These are phyloP conservation scores for Troides helena DNA, from an alignment of 2,888 invertebrate species.

Conservation along the genomic window DNA sequence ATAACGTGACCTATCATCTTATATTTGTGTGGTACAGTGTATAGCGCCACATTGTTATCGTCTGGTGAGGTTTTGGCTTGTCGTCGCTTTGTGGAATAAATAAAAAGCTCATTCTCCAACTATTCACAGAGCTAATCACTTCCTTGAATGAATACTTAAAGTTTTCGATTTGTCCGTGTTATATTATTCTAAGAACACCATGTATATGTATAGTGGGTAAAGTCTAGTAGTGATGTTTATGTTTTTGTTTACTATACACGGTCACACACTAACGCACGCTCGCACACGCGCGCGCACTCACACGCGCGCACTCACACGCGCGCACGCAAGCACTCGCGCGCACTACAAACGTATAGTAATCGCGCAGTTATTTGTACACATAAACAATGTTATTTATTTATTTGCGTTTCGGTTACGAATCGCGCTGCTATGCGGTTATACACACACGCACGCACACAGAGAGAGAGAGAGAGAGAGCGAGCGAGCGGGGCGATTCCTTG, in stretches of 20 bases:
- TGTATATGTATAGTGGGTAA: constrained; percentile 24
- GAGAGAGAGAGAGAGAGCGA: too few species aligned
- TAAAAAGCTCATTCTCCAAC: too few species aligned
- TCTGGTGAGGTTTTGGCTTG: too few species aligned
- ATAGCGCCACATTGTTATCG: too few species aligned
- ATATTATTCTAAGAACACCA: constrained; percentile 25
- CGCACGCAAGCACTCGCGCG: constrained; percentile 23
- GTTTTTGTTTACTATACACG: constrained; percentile 42
- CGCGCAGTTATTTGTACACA: constrained; percentile 43
- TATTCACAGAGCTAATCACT: too few species aligned
- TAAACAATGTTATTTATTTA: constrained; percentile 36
- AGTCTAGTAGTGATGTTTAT: constrained; percentile 35
- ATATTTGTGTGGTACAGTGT: too few species aligned
- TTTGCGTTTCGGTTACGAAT: constrained; percentile 32
- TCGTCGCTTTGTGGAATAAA: too few species aligned
- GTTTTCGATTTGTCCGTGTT: too few species aligned
- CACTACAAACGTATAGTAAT: constrained; percentile 37
- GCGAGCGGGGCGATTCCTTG: constrained; percentile 15
- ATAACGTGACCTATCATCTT: too few species aligned
- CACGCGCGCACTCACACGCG: constrained; percentile 27
- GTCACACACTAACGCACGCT: not conserved
- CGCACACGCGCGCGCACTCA: too few species aligned
- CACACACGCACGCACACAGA: not conserved
- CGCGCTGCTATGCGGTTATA: constrained; percentile 24
- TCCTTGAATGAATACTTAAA: too few species aligned